Conservation (phyloP, 2,113 vertebrate species). For the Pygoscelis antarcticus region DNA sequence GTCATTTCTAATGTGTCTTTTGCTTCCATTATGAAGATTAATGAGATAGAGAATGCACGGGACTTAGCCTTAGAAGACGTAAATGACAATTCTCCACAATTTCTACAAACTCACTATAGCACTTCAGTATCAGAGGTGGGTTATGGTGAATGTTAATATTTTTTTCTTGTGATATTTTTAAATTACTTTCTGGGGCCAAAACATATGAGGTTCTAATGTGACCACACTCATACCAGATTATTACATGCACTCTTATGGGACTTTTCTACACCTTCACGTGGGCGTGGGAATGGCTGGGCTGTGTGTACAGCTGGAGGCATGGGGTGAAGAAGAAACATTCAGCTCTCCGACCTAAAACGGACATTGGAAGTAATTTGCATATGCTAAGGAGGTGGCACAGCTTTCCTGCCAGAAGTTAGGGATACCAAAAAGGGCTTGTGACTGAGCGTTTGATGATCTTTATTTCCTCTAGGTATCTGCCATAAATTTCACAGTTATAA, state of each 20-base stretch:
- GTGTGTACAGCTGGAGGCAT: neutral
- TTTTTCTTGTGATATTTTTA: neutral
- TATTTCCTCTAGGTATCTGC: slow-evolving; percentile 30
- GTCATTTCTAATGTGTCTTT: neutral
- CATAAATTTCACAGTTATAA: slow-evolving; percentile 42
- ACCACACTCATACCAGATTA: neutral
- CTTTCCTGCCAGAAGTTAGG: neutral
- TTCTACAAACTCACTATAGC: slow-evolving; percentile 37
- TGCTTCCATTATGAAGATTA: neutral
- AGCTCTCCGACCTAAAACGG: neutral
- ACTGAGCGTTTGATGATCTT: neutral
- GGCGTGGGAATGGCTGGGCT: neutral
- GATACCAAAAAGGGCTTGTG: neutral
- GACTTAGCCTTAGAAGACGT: slow-evolving; percentile 30
- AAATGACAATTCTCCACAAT: slow-evolving; percentile 76
- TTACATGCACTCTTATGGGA: rapidly evolving
- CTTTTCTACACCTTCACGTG: rapidly evolving
- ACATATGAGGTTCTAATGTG: neutral
- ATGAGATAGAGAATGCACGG: neutral
- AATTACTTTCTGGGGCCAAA: neutral
- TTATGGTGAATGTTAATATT: neutral
- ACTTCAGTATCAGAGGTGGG: slow-evolving; percentile 73
- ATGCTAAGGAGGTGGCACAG: neutral
- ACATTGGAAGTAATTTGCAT: neutral
- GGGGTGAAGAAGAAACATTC: neutral